These are phyloP conservation scores for Eleginops maclovinus DNA, from an alignment of 2,113 vertebrate species.

Conservation along the genomic window DNA sequence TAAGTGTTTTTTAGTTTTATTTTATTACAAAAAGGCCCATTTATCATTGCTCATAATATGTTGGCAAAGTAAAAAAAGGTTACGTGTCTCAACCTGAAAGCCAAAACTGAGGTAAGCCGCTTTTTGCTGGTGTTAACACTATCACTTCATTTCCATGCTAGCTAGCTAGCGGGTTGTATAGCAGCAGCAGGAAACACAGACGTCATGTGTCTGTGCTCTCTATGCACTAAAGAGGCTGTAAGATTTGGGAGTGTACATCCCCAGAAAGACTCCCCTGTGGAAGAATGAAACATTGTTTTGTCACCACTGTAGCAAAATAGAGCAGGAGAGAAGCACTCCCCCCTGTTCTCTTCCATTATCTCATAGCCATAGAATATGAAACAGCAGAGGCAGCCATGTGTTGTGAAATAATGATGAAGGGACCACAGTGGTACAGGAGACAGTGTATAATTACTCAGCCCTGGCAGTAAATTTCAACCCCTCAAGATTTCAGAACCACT, in stretches of 20 bases:
- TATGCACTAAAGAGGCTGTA: conserved; percentile 1
- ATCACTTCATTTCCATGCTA: background rate
- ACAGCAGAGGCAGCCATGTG: conserved; percentile 62
- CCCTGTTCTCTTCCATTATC: conserved; percentile 52
- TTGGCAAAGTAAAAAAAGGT: too few species aligned
- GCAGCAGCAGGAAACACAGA: background rate
- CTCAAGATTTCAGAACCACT: conserved; percentile 57
- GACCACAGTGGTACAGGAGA: conserved; percentile 60
- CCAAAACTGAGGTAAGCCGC: conserved; percentile 3
- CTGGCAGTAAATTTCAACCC: conserved; percentile 70
- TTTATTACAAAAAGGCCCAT: too few species aligned
- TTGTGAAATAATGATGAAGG: conserved; percentile 71
- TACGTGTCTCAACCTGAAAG: conserved; percentile 1
- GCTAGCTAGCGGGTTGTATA: background rate
- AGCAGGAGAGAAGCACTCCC: conserved; percentile 4
- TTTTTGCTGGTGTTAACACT: background rate
- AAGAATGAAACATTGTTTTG: conserved; percentile 50
- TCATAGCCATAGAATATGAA: conserved; percentile 59
- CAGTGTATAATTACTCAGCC: conserved; percentile 69
- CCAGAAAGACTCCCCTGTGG: conserved; percentile 54
- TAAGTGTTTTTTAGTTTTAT: too few species aligned
- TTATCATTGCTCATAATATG: too few species aligned
- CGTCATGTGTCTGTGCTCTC: conserved; percentile 1
- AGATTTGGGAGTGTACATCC: conserved; percentile 42
- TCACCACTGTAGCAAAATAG: conserved; percentile 40